Percentiles rank a stretch among this genome's conserved stretches.
phyloP scores from a whole-genome alignment of 1,140 invertebrate species.

The Marisa cornuarietis region DNA sequence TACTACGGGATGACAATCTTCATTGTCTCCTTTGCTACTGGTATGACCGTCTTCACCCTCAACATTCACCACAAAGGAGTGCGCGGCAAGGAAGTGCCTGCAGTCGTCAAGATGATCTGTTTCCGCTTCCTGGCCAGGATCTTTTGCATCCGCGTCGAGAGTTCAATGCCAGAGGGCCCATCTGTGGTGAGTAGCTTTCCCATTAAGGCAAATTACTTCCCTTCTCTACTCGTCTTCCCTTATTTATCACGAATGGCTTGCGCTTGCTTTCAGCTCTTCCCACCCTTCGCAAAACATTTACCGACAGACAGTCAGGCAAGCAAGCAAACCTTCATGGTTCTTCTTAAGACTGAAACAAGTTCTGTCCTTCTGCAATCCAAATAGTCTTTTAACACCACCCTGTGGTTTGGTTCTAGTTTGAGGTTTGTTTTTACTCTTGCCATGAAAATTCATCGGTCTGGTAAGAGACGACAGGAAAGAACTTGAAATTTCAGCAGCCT shows the following conservation, averaged over 20 bases:
- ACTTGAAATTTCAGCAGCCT: too few species aligned
- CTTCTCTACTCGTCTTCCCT: not conserved
- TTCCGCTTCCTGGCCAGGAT: slow-evolving; percentile 69
- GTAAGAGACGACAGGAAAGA: too few species aligned
- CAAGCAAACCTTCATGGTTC: not conserved
- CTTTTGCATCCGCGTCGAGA: slow-evolving; percentile 68
- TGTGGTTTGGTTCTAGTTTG: too few species aligned
- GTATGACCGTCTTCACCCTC: slow-evolving; percentile 76
- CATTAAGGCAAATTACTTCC: not conserved
- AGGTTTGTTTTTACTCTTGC: too few species aligned
- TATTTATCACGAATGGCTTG: too few species aligned
- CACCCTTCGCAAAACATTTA: not conserved
- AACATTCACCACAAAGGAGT: slow-evolving; percentile 88
- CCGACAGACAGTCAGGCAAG: not conserved
- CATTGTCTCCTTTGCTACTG: slow-evolving; percentile 88
- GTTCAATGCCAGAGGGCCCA: slow-evolving; percentile 1
- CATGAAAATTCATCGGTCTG: too few species aligned
- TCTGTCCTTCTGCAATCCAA: too few species aligned
- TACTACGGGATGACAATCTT: slow-evolving; percentile 94
- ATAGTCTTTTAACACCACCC: too few species aligned
- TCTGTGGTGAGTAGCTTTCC: slow-evolving; percentile 7
- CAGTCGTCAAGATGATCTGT: slow-evolving; percentile 75
- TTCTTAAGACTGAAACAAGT: not conserved
- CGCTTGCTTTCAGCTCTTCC: not conserved
- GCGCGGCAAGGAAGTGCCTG: slow-evolving; percentile 80